A percentile compares a stretch with the other conserved stretches of the same genome.
Evolutionary conservation across 2,888 invertebrate genomes (phyloP).

Genomic region (Scrobipalpa atriplicella): DNA sequence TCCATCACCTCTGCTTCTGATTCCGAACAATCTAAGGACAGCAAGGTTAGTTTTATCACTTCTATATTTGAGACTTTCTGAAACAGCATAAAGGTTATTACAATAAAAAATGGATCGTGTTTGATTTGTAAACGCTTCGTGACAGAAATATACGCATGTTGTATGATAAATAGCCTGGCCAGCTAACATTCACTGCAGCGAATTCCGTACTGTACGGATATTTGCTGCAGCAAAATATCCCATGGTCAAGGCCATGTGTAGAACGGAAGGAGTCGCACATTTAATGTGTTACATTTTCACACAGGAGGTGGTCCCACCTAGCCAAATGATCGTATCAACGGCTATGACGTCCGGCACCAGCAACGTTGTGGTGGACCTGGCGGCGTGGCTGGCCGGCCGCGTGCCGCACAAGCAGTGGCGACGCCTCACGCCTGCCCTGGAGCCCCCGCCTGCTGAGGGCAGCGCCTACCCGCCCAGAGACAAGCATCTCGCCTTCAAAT

Average conservation of each 20-base stretch:
- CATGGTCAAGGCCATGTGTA: no score
- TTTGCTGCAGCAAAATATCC: no score
- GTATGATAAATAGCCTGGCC: no score
- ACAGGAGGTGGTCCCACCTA: neutral
- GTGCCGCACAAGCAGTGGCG: conserved; percentile 72
- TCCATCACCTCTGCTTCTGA: conserved; percentile 46
- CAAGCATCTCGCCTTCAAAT: conserved; percentile 67
- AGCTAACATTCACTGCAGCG: no score
- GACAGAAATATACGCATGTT: no score
- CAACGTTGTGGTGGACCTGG: conserved; percentile 77
- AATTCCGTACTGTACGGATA: no score
- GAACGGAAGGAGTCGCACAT: no score
- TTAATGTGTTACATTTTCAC: neutral
- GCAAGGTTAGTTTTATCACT: conserved; percentile 54
- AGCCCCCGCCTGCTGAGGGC: conserved; percentile 38
- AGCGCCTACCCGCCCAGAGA: conserved; percentile 53
- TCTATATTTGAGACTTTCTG: no score
- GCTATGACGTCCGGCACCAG: conserved; percentile 52
- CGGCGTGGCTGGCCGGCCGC: conserved; percentile 76
- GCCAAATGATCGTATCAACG: neutral
- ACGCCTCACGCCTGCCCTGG: conserved; percentile 50
- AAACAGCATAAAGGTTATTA: no score
- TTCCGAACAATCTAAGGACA: conserved; percentile 58
- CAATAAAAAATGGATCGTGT: no score
- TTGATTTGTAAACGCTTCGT: no score